phyloP scores from a whole-genome alignment of 2,888 invertebrate genomes.

The Diloba caeruleocephala region DNA sequence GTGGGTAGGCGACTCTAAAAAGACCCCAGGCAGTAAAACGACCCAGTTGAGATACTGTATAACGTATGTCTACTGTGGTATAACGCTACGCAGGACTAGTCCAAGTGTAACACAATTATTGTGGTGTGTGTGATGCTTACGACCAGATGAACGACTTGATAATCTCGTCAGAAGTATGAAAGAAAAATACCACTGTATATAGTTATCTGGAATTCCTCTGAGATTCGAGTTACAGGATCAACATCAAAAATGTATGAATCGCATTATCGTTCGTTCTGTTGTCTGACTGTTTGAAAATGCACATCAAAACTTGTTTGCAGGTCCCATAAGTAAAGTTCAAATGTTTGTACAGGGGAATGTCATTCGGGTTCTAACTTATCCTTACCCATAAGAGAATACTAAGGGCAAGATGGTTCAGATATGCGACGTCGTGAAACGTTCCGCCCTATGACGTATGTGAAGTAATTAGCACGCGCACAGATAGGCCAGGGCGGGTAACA shows the following conservation, averaged over 20 bases:
- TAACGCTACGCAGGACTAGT: no score
- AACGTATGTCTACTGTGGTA: no score
- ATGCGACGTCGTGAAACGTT: slow-evolving; percentile 65
- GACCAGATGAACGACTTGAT: no score
- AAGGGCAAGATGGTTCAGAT: slow-evolving; percentile 60
- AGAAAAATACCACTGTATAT: neutral
- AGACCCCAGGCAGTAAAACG: no score
- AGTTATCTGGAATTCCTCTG: neutral
- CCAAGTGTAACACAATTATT: no score
- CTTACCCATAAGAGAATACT: slow-evolving; percentile 70
- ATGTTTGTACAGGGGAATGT: slow-evolving; percentile 75
- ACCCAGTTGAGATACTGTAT: no score
- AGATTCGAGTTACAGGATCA: neutral
- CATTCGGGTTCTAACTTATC: slow-evolving; percentile 78
- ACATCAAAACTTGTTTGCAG: slow-evolving; percentile 46
- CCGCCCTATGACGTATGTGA: slow-evolving; percentile 71
- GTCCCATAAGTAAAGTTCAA: slow-evolving; percentile 71
- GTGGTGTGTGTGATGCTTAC: no score
- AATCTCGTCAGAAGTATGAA: no score
- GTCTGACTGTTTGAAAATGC: slow-evolving; percentile 49
- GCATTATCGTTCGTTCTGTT: slow-evolving; percentile 31
- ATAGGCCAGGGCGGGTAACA: slow-evolving; percentile 52
- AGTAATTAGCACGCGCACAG: slow-evolving; percentile 72
- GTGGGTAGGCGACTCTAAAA: no score
- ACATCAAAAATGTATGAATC: slow-evolving; percentile 20